Base-by-base conservation (phyloP, 2,113 vertebrate genomes). In the Synchiropus splendidus region DNA sequence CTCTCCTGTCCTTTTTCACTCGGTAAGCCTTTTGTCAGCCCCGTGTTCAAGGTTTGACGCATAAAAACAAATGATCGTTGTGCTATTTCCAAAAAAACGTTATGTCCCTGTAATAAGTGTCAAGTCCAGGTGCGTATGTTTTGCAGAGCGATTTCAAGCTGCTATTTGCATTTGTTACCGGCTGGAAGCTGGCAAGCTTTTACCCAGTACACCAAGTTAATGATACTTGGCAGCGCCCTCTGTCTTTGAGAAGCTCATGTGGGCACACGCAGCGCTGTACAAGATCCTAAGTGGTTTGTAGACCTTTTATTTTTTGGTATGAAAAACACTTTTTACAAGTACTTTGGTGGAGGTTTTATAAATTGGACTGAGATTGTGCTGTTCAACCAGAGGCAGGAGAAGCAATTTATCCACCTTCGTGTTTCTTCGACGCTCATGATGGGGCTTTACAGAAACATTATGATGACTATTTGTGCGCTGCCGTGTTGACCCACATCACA, bases 271-370 rank as follows among this genome's bases (percentile, higher is more conserved):
- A 34, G 56, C 45, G 43, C 53, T 35, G 61, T 48, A 74, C 62
- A 66, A 49, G 58, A 32, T n/a, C 40, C 40, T 72, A 72, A 79
- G 72, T 68, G 72, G 44, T 61, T 77, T 55, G 27, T 6, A 35
- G 42, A 52, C 61, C 37, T 48, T 33, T 37, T 41, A 12, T 54
- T 49, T 46, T 33, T 33, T 37, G 27, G 55, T 56, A 58, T 3
- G 34, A 35, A 13, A 41, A 50, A 49, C 38, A 54, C 39, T 54
- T 57, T 66, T 21, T 9, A 12, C 18, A 45, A 52, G 42, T 48
- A 36, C 33, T 52, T 48, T 48, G 41, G 48, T 44, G 51, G 40
- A 30, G 40, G 47, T 64, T 27, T 27, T 27, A 5, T 27, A 27
- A 27, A 27, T 27, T 27, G 21, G n/a, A n/a, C n/a, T 27, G 21